These are phyloP conservation scores for Myanophis thanlyinensis DNA, from an alignment of 2,113 vertebrate genomes.

Conservation along the genomic window DNA sequence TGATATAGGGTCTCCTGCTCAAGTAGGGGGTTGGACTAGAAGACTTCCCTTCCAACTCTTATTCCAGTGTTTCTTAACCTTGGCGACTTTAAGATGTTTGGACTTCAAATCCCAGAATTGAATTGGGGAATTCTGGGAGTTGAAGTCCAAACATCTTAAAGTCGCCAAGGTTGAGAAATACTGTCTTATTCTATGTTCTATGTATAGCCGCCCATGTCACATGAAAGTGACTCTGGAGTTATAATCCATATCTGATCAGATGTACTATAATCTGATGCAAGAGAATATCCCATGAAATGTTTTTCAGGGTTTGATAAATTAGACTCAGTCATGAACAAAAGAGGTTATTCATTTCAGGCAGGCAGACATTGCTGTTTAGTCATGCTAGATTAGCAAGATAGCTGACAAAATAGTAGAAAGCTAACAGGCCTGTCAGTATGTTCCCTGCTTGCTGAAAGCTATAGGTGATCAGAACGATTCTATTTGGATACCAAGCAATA, in stretches of 20 bases:
- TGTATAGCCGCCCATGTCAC: not conserved
- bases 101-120: too few relatives aligned
- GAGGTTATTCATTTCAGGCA: not conserved
- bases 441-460: not conserved
- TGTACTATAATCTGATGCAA: too few relatives aligned
- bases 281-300: not conserved
- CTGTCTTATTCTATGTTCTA: too few relatives aligned
- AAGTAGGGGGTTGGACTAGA: too few relatives aligned
- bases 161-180: too few relatives aligned
- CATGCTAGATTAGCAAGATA: not conserved
- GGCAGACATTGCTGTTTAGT: not conserved
- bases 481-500: not conserved
- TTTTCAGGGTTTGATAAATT: not conserved
- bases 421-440: not conserved
- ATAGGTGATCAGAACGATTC: not conserved
- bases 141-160: too few relatives aligned
- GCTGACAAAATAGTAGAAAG: not conserved
- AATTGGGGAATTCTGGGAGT: too few relatives aligned
- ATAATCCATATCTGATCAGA: not conserved
- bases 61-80: too few relatives aligned
- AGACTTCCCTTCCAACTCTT: too few relatives aligned
- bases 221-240: not conserved
- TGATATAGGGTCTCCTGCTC: too few relatives aligned
- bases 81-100: too few relatives aligned
- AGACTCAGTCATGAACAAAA: not conserved